Conservation (phyloP, 2,113 vertebrate genomes). For the Rhabdomys dilectus region DNA sequence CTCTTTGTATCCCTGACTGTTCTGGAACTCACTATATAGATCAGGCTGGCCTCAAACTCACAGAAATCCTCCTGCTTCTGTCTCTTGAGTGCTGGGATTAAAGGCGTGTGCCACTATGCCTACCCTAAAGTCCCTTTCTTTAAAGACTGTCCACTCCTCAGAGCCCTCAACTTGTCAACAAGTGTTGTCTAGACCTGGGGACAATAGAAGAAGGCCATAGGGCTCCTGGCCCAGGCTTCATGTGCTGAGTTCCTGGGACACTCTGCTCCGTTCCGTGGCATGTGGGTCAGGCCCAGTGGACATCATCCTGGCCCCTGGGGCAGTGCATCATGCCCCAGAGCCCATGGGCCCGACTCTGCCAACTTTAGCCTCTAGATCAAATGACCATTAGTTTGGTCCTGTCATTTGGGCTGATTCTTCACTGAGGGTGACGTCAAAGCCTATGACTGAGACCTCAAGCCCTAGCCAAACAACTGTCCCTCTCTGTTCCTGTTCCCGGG, state of each 20-base stretch:
- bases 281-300: background rate
- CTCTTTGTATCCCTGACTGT: background rate
- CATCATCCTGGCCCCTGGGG: background rate
- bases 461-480: background rate
- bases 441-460: conserved; percentile 14
- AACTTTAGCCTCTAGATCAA: conserved; percentile 35
- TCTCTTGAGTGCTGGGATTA: background rate
- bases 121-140: background rate
- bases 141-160: background rate
- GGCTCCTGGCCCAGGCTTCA: background rate
- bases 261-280: background rate
- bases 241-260: background rate
- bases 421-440: conserved; percentile 20
- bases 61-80: background rate
- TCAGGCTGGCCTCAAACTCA: background rate
- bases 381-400: conserved; percentile 51
- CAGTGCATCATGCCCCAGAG: background rate
- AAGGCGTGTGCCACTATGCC: background rate
- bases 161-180: background rate
- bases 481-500: accelerated
- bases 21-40: background rate
- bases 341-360: background rate
- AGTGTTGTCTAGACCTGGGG: no score
- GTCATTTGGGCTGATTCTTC: conserved; percentile 53
- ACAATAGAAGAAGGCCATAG: background rate